Base-by-base conservation (phyloP, 2,113 vertebrate genomes). In the Tretioscincus oriximinensis region DNA sequence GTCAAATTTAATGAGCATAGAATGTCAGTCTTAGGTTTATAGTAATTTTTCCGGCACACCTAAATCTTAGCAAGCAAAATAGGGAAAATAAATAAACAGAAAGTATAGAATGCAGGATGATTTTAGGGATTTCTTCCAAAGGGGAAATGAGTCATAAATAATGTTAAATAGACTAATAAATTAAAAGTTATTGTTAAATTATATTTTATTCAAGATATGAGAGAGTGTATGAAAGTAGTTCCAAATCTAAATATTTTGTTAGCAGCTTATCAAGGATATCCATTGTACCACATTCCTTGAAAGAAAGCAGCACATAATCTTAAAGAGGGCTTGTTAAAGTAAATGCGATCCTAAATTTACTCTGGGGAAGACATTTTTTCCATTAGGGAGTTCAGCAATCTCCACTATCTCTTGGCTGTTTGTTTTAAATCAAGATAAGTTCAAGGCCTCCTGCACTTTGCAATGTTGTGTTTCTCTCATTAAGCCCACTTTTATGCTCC, bases 21-120 rank as follows among this genome's bases (percentile, higher is more conserved):
- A 18, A 61, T 61, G 10, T 26, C 64, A 66, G 65, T 14, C 14
- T 7, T 66, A 22, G 12, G 16, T 16, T 9, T 66, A 29, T 16
- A 29, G 2, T 9, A 64, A 11, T 67, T 12, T 31, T 31, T 35
- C 60, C 9, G 6, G 1, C 68, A 61, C 54, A 58, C 18, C 54
- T 58, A 58, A 18, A 58, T 18, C 18, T 58, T 58, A 18, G 54
- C 16, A 58, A 14, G 18, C 1, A 58, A 58, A 18, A 58, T 58
- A 58, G 14, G 18, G 54, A 18, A 58, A 58, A 12, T 18, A 58
- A 18, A 58, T 18, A 18, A 18, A 58, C 54, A 18, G 31, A 47
- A 14, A 75, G 65, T 74, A 41, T n/a, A 29, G 14, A 5, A 35
- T 0, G 0, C 20, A 2, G 1, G 2, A 0, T 0, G 26, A 65